Percentiles rank a stretch among this genome's conserved stretches.
These are phyloP conservation scores for Sipunculus nudus DNA, from an alignment of 2,888 invertebrate species.

Conservation along the genomic window DNA sequence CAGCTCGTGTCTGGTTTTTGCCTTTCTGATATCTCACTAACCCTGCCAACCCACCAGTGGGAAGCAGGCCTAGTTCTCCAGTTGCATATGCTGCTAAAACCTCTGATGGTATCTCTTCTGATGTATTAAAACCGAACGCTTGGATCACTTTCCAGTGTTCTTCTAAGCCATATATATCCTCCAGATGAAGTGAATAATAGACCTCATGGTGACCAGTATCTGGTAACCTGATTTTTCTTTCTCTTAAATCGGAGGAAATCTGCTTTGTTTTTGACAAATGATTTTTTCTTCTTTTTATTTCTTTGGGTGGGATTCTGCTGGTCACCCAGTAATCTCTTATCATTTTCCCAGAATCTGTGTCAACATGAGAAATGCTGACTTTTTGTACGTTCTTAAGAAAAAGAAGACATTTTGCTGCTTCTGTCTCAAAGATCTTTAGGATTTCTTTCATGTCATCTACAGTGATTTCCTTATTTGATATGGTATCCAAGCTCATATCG, in stretches of 20 bases:
- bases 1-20: too few species aligned
- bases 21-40: slow-evolving; percentile 21
- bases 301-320: slow-evolving; percentile 20
- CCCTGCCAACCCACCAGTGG: slow-evolving; percentile 34
- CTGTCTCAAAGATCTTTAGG: slow-evolving; percentile 40
- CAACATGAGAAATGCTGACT: slow-evolving; percentile 41
- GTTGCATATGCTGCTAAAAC: slow-evolving; percentile 34
- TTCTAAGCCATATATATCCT: slow-evolving; percentile 15
- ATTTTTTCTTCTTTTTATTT: slow-evolving; percentile 10
- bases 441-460: slow-evolving; percentile 30
- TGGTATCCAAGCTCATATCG: slow-evolving; percentile 44
- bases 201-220: slow-evolving; percentile 5
- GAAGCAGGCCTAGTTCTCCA: slow-evolving; percentile 39
- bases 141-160: slow-evolving; percentile 46
- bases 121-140: slow-evolving; percentile 40
- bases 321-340: slow-evolving; percentile 23
- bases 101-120: slow-evolving; percentile 18
- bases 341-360: slow-evolving; percentile 16
- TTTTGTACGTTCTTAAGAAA: slow-evolving; percentile 50
- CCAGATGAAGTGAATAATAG: slow-evolving; percentile 11
- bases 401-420: slow-evolving; percentile 45
- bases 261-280: too few species aligned
- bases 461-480: slow-evolving; percentile 37
- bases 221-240: neutral
- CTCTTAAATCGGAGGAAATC: too few species aligned